Evolutionary conservation across 2,888 invertebrate genomes (phyloP).

Genomic region (Aleiodes leptofemur): DNA sequence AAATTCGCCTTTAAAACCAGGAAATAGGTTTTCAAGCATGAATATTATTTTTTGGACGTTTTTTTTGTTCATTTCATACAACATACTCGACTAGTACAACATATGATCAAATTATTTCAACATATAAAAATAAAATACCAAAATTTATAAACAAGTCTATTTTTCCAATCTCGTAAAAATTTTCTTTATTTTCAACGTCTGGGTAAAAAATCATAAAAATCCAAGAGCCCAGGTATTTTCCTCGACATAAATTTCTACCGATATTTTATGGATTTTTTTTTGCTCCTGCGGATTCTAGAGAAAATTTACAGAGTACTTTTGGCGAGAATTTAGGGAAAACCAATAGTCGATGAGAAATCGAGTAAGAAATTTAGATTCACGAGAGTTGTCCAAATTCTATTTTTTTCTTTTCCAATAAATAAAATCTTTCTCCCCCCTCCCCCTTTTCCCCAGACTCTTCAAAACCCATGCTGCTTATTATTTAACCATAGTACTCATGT

Average conservation of each 20-base stretch:
- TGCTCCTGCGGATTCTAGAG: not conserved
- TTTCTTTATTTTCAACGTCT: no score
- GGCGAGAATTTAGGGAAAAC: conserved; percentile 2
- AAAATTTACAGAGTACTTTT: conserved; percentile 1
- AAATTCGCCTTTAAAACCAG: no score
- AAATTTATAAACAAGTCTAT: no score
- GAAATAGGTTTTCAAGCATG: no score
- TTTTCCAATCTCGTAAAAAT: no score
- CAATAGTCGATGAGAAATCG: conserved; percentile 26
- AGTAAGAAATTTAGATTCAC: conserved; percentile 14
- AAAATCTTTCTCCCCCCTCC: not conserved
- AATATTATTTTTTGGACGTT: no score
- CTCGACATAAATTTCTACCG: not conserved
- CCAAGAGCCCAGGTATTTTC: not conserved
- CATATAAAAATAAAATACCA: no score
- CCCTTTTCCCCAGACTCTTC: not conserved
- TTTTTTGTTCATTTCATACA: no score
- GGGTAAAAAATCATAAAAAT: no score
- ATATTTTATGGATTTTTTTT: not conserved
- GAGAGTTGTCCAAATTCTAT: not conserved
- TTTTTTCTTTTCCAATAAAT: not conserved
- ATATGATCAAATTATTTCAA: no score
- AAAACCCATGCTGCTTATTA: conserved; percentile 25
- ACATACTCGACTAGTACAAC: no score
- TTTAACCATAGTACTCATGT: conserved; percentile 6